These are phyloP conservation scores for Smutsia gigantea DNA, from an alignment of 2,797 vertebrate genomes.

Conservation along the genomic window DNA sequence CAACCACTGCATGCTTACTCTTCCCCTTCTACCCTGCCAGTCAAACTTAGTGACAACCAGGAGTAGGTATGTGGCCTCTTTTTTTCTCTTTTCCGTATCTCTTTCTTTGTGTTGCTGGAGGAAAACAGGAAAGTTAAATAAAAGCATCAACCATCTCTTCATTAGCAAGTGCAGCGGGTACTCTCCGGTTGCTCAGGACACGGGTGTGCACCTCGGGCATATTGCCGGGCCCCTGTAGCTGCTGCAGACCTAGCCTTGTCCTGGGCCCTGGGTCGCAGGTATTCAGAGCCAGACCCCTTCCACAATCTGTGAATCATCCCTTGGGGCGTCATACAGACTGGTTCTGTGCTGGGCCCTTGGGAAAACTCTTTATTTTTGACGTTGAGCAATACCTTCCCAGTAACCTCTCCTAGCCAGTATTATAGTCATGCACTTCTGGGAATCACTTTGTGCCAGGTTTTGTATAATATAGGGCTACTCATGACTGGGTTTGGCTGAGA, in stretches of 20 bases:
- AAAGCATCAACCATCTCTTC: background rate
- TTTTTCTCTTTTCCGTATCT: background rate
- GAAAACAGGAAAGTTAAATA: background rate
- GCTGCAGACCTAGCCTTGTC: background rate
- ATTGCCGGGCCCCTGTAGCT: background rate
- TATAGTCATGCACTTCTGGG: background rate
- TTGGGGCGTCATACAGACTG: background rate
- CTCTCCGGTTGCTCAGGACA: background rate
- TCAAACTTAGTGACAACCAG: background rate
- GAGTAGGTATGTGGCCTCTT: background rate
- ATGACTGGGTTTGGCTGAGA: background rate
- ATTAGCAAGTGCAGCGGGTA: background rate
- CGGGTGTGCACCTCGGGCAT: background rate
- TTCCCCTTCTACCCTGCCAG: background rate
- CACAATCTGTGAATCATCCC: background rate
- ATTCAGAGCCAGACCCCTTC: background rate
- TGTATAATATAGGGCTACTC: background rate
- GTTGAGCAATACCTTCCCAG: background rate
- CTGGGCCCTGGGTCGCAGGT: background rate
- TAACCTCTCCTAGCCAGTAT: background rate
- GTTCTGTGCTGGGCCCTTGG: background rate
- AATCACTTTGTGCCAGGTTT: background rate
- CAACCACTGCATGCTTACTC: background rate
- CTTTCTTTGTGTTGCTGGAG: background rate
- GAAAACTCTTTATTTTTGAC: background rate